phyloP scores from a whole-genome alignment of 2,888 invertebrate genomes.

The Tachina grossa region DNA sequence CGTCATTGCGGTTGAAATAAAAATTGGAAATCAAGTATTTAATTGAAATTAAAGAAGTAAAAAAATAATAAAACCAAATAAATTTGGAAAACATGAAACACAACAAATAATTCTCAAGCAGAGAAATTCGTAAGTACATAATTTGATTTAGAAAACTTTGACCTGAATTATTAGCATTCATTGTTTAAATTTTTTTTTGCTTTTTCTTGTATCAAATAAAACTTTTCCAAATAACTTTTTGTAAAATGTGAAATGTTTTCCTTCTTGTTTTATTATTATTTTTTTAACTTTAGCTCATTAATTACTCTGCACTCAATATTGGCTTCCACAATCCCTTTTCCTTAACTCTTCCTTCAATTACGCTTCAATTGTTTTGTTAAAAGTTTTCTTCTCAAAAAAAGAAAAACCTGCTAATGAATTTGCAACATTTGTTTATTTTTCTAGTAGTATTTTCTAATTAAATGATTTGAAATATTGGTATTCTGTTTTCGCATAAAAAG shows the following conservation, averaged over 20 bases:
- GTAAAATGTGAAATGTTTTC: neutral
- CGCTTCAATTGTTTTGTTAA: slow-evolving; percentile 23
- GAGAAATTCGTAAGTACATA: neutral
- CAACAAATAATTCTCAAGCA: neutral
- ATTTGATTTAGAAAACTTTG: neutral
- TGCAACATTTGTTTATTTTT: slow-evolving; percentile 12
- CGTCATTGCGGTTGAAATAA: neutral
- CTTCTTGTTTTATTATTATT: neutral
- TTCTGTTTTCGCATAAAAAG: neutral
- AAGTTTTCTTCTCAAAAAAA: neutral
- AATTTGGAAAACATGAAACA: neutral
- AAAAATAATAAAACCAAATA: neutral
- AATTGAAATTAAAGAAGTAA: neutral
- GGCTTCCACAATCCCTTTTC: neutral
- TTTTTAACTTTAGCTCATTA: slow-evolving; percentile 13
- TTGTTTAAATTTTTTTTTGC: neutral
- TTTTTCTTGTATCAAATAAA: neutral
- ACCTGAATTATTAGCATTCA: neutral
- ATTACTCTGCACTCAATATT: slow-evolving; percentile 3
- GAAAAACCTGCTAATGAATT: slow-evolving; percentile 23
- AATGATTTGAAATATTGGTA: slow-evolving; percentile 34
- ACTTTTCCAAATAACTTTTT: neutral
- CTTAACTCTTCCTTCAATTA: slow-evolving; percentile 12
- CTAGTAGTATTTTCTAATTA: slow-evolving; percentile 6
- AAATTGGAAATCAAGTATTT: neutral